Base-by-base conservation (phyloP, 2,888 invertebrate genomes). In the Hydraecia micacea region DNA sequence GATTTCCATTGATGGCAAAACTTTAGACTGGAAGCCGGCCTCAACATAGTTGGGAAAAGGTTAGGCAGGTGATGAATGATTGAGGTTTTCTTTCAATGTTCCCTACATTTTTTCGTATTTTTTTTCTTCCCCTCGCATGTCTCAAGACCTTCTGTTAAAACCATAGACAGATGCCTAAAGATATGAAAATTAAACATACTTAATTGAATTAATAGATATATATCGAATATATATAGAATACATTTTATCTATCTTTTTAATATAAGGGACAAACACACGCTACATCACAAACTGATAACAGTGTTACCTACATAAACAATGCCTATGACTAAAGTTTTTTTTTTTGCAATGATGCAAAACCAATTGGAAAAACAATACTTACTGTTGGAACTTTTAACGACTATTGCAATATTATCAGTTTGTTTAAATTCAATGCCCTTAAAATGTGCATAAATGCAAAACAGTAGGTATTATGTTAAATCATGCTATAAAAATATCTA, bases 351-450 rank as follows among this genome's bases (percentile, higher is more conserved):
- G 84, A 86, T 67, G 74, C 65, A 73, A 25, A 83, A 15, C 13
- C 25, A 60, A 11, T 67, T 9, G 11, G 28, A 21, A 71, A 9
- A 58, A 82, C 46, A 55, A 39, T 39, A 39, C 3, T 13, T 49
- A 39, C 3, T 18, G 25, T 58, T 65, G 60, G 63, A 80, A 65
- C 75, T 36, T 68, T 28, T 39, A 46, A 63, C 11, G 58, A n/a
- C 18, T 58, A 39, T 32, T 75, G 49, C 69, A 82, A 46, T 42
- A 28, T 68, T 77, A 83, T 77, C 77, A 58, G 55, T 63, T 49
- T 83, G 46, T 81, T 77, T 82, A 77, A 63, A 81, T 67, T 58
- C 42, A 68, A 63, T 72, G 77, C 25, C 39, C 36, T 76, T 39
- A 66, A 39, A 32, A 36, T 36, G 36, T 79, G 52, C 66, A 60